phyloP scores from a whole-genome alignment of 1,140 invertebrate species.

The Pseudomyrmex pallidus region DNA sequence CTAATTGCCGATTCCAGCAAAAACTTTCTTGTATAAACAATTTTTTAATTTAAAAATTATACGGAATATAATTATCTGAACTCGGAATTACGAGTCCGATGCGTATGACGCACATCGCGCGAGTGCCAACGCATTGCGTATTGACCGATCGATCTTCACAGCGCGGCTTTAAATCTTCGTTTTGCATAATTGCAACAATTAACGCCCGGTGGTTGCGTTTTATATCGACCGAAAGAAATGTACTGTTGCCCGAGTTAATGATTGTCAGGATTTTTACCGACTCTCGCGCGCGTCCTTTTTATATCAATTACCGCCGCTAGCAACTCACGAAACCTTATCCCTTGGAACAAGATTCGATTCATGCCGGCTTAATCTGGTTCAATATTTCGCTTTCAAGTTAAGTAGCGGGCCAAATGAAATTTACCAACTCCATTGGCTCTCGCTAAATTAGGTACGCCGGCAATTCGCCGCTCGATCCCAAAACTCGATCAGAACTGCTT shows the following conservation, averaged over 20 bases:
- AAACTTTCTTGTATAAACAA: too few species aligned
- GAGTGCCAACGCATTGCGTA: slow-evolving; percentile 26
- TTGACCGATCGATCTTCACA: slow-evolving; percentile 11
- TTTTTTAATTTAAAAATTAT: too few species aligned
- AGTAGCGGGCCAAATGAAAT: slow-evolving; percentile 60
- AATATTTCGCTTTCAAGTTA: slow-evolving; percentile 44
- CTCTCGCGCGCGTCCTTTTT: slow-evolving; percentile 16
- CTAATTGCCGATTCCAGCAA: too few species aligned
- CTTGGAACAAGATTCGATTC: slow-evolving; percentile 24
- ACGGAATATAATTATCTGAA: too few species aligned
- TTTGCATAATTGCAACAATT: slow-evolving; percentile 67
- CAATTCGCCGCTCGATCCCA: slow-evolving; percentile 71
- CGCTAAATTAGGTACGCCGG: slow-evolving; percentile 74
- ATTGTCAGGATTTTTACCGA: slow-evolving; percentile 28
- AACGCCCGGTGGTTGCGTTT: slow-evolving; percentile 51
- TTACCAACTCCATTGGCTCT: slow-evolving; percentile 72
- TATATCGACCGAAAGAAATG: slow-evolving; percentile 14
- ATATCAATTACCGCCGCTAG: background rate
- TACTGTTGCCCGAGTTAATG: slow-evolving; percentile 54
- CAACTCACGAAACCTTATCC: slow-evolving; percentile 11
- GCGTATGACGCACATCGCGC: background rate
- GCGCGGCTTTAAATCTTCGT: slow-evolving; percentile 13
- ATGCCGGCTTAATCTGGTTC: background rate
- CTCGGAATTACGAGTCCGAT: too few species aligned
- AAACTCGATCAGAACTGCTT: slow-evolving; percentile 64